Percentiles rank a stretch among this genome's conserved stretches.
Conservation (phyloP, 2,888 invertebrate species). For the Sminthurinus aureus region DNA sequence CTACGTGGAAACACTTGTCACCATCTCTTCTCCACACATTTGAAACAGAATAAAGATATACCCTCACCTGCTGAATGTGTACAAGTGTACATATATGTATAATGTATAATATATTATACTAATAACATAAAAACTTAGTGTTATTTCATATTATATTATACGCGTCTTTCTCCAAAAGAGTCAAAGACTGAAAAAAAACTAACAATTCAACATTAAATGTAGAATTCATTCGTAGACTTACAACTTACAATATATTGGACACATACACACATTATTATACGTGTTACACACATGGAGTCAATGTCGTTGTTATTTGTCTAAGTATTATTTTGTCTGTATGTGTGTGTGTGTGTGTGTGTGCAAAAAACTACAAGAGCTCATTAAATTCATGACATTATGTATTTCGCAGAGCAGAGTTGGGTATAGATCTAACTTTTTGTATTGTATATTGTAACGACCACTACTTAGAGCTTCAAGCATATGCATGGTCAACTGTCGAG, state of each 20-base stretch:
- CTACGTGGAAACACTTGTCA: no score
- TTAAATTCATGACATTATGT: constrained; percentile 31
- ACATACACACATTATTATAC: background rate
- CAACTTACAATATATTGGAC: background rate
- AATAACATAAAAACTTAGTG: no score
- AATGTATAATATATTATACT: no score
- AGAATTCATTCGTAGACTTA: no score
- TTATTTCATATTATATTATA: no score
- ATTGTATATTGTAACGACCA: background rate
- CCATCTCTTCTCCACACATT: no score
- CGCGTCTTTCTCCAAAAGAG: constrained; percentile 20
- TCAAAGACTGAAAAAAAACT: constrained; percentile 25
- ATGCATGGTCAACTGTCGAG: constrained; percentile 31
- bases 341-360: background rate
- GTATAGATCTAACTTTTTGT: no score
- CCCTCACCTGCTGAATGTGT: no score
- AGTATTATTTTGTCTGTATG: no score
- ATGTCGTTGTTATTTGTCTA: constrained; percentile 19
- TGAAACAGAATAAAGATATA: no score
- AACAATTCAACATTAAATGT: constrained; percentile 35
- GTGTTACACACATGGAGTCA: background rate
- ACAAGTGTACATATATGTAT: no score
- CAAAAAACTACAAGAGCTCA: constrained; percentile 21
- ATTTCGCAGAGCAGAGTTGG: background rate
- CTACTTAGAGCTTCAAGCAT: background rate